Evolutionary conservation across 2,797 vertebrate species (phyloP), one percentile per base, ranked within the genome.

Genomic region (Heliangelus exortis): DNA sequence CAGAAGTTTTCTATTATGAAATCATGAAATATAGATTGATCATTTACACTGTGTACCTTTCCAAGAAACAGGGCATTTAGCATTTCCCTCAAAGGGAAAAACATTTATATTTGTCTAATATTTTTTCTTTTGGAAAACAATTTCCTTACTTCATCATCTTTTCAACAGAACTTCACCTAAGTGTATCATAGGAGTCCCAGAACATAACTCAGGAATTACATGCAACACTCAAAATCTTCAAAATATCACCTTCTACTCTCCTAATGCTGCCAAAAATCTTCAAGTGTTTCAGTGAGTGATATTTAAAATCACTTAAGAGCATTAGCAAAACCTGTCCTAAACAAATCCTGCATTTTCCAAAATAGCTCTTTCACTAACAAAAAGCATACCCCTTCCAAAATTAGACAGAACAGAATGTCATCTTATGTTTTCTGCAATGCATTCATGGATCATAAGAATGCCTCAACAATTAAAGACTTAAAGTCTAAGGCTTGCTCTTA

Each of bases 381-480:
- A 77, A 73, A 41, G 0, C 4, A 31, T 15, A 9, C 2, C 2
- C 15, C 61, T 59, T 5, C 36, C n/a, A 28, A 65, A 81, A 47
- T 28, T 11, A 33, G 5, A 26, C 29, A 48, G 33, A 79, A 29
- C 5, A 45, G 20, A 41, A 12, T 7, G 6, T 0, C 16, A 31
- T 23, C 9, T 57, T 23, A 2, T 0, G 7, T 29, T 41, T 43
- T 63, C 28, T 6, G n/a, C n/a, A 47, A 4, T 43, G 6, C 14
- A 50, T 31, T 17, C 15, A 29, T 1, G n/a, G 28, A 41, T 33
- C 47, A 10, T 7, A 75, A 80, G 11, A 36, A 45, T 14, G 12
- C 15, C 25, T 8, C 23, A 34, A 14, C 13, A 41, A 41, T 41
- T 41, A 41, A 41, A 41, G 39, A 39, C 39, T 41, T 41, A 41